Conservation (phyloP, 2,797 vertebrate genomes). For the Lutjanus campechanus region DNA sequence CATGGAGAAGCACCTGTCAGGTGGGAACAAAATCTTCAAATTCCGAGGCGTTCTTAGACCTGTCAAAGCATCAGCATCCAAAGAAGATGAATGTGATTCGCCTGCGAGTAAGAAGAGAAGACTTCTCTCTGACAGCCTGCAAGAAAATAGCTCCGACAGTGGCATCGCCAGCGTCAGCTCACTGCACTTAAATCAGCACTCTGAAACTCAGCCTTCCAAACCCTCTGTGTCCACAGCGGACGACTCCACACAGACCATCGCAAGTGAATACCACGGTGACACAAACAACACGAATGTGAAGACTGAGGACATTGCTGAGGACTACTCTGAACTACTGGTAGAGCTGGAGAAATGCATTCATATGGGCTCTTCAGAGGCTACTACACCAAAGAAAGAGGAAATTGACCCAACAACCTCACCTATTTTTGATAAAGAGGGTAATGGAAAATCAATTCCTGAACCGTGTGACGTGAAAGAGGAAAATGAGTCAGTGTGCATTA, state of each 20-base stretch:
- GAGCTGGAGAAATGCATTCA: constrained; percentile 80
- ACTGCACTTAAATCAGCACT: constrained; percentile 62
- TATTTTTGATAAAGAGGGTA: constrained; percentile 60
- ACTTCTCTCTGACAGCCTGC: constrained; percentile 74
- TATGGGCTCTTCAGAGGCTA: constrained; percentile 72
- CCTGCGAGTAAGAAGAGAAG: constrained; percentile 89
- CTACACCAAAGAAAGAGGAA: constrained; percentile 74
- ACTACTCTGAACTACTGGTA: constrained; percentile 82
- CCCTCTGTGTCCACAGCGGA: constrained; percentile 68
- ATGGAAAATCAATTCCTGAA: constrained; percentile 70
- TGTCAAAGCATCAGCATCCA: constrained; percentile 69
- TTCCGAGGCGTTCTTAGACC: constrained; percentile 94
- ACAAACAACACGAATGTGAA: constrained; percentile 82
- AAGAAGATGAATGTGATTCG: constrained; percentile 82
- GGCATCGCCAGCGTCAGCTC: constrained; percentile 76
- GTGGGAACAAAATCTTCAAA: constrained; percentile 91
- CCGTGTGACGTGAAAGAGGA: constrained; percentile 85
- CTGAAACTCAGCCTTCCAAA: constrained; percentile 75
- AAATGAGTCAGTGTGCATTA: constrained; percentile 76
- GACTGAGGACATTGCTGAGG: constrained; percentile 83
- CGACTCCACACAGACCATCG: constrained; percentile 74
- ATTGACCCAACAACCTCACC: constrained; percentile 55
- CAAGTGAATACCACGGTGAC: constrained; percentile 56
- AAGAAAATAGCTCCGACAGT: constrained; percentile 75
- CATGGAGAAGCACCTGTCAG: constrained; percentile 96